A percentile compares a stretch with the other conserved stretches of the same genome.
Evolutionary conservation across 2,113 vertebrate species (phyloP).

Genomic region (Nothoprocta pentlandii): DNA sequence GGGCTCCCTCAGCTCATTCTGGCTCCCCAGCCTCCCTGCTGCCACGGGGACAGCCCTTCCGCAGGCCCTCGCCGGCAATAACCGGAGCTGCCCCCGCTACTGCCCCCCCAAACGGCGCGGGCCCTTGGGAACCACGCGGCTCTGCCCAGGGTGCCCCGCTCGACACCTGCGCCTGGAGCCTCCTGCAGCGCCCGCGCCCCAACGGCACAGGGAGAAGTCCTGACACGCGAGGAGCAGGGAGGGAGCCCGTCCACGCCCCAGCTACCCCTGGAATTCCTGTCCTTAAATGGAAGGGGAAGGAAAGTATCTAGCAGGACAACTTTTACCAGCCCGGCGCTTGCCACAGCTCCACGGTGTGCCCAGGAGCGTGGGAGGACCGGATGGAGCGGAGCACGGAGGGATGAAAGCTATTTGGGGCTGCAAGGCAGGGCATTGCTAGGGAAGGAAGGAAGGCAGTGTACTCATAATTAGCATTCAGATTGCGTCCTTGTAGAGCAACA

Average conservation of each 20-base stretch:
- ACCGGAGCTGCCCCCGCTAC: not conserved
- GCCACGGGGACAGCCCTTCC: not conserved
- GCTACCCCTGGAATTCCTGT: slow-evolving; percentile 39
- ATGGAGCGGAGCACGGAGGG: slow-evolving; percentile 25
- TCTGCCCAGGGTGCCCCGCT: not conserved
- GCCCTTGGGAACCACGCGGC: not conserved
- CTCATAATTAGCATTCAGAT: slow-evolving; percentile 38
- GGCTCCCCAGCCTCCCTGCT: rapidly evolving
- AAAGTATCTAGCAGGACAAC: slow-evolving; percentile 64
- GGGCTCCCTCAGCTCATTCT: not conserved
- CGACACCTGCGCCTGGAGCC: slow-evolving; percentile 23
- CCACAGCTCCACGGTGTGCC: slow-evolving; percentile 16
- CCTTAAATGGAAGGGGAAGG: slow-evolving; percentile 49
- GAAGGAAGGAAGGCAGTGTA: not conserved
- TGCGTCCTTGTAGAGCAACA: slow-evolving; percentile 20
- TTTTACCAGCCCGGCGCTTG: not conserved
- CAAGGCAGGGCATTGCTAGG: slow-evolving; percentile 61
- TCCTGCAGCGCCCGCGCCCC: slow-evolving; percentile 37
- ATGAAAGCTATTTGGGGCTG: slow-evolving; percentile 56
- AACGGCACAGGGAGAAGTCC: slow-evolving; percentile 18
- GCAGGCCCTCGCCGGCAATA: not conserved
- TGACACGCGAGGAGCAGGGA: not conserved
- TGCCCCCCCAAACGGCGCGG: not conserved
- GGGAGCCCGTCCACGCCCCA: not conserved
- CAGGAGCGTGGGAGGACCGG: slow-evolving; percentile 69